phyloP scores from a whole-genome alignment of 2,888 invertebrate species.

The Dryobotodes eremita region DNA sequence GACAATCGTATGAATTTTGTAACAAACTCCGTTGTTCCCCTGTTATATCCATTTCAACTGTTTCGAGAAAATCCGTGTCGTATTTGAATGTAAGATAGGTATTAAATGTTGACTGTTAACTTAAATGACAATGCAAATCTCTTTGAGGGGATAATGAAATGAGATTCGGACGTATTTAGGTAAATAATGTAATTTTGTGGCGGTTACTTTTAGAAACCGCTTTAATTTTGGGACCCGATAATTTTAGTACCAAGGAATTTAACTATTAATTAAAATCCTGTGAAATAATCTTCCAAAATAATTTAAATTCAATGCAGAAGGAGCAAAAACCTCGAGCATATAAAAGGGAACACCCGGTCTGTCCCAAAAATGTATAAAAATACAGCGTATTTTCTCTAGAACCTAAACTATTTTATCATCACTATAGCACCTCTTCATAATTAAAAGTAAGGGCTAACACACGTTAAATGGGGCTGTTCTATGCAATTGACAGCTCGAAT shows the following conservation, averaged over 20 bases:
- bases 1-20: constrained; percentile 54
- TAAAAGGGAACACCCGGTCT: neutral
- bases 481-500: neutral
- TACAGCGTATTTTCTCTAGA: neutral
- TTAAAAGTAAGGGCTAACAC: neutral
- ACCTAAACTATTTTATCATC: neutral
- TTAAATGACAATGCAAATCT: constrained; percentile 12
- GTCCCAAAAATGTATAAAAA: neutral
- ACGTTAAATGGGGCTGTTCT: neutral
- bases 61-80: constrained; percentile 18
- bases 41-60: constrained; percentile 21
- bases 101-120: constrained; percentile 20
- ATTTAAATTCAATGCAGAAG: neutral
- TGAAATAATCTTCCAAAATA: neutral
- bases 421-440: neutral
- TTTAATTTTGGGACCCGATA: constrained; percentile 8
- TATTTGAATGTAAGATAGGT: constrained; percentile 39
- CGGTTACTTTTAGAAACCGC: neutral
- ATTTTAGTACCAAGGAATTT: neutral
- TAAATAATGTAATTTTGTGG: constrained; percentile 17
- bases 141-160: constrained; percentile 29
- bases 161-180: constrained; percentile 29
- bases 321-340: neutral
- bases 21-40: constrained; percentile 36
- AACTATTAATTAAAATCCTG: neutral